These are phyloP conservation scores for Gerris buenoi DNA, from an alignment of 1,140 invertebrate species.

Conservation along the genomic window DNA sequence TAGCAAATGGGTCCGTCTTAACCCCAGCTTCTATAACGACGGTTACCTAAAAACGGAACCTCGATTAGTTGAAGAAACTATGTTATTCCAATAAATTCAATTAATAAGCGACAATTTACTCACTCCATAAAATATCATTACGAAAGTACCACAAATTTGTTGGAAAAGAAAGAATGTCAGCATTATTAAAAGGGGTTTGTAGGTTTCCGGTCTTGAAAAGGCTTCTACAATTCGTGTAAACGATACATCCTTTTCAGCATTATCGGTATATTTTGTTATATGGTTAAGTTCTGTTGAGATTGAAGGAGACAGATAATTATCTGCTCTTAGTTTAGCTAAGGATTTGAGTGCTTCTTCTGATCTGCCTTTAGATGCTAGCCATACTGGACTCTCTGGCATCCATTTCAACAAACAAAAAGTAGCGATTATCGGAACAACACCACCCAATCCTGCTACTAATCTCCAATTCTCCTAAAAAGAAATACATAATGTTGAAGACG, in stretches of 20 bases:
- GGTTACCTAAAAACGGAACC: no score
- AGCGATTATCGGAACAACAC: slow-evolving; percentile 38
- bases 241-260: slow-evolving; percentile 18
- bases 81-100: no score
- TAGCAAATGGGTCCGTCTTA: slow-evolving; percentile 38
- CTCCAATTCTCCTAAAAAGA: slow-evolving; percentile 38
- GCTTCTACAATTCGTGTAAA: slow-evolving; percentile 21
- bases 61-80: no score
- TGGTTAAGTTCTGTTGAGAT: slow-evolving; percentile 25
- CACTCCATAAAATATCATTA: slow-evolving; percentile 55
- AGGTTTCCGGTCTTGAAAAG: slow-evolving; percentile 24
- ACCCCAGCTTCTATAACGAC: slow-evolving; percentile 42
- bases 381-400: slow-evolving; percentile 56
- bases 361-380: slow-evolving; percentile 40
- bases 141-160: slow-evolving; percentile 60
- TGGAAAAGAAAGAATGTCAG: slow-evolving; percentile 57
- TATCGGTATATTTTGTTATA: slow-evolving; percentile 16
- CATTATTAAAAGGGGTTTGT: slow-evolving; percentile 46
- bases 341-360: slow-evolving; percentile 36
- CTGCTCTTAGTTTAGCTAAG: slow-evolving; percentile 37
- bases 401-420: slow-evolving; percentile 36
- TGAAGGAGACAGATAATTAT: slow-evolving; percentile 25
- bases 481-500: background rate
- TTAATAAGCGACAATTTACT: no score
- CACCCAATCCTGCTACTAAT: slow-evolving; percentile 42